Percentiles rank a stretch among this genome's conserved stretches.
phyloP scores from a whole-genome alignment of 2,113 vertebrate genomes.

The Triplophysa dalaica region DNA sequence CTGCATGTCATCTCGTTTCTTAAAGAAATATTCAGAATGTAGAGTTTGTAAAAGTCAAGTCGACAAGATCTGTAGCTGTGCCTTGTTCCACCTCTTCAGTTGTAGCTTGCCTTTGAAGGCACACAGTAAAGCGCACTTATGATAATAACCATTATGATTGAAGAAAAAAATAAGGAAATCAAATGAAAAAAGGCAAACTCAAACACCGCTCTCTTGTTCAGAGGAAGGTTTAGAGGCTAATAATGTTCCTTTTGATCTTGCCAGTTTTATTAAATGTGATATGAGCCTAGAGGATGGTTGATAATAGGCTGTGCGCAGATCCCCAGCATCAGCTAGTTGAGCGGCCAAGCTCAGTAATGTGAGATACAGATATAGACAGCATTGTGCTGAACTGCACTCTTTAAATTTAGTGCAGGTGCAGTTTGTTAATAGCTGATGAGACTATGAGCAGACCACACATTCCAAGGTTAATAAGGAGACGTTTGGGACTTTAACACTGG shows the following conservation, averaged over 20 bases:
- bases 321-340: slow-evolving; percentile 71
- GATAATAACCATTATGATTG: not conserved
- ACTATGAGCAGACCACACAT: slow-evolving; percentile 37
- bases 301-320: slow-evolving; percentile 62
- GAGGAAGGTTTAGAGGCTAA: not conserved
- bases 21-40: not conserved
- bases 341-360: slow-evolving; percentile 66
- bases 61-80: no score
- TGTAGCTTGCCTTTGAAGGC: not conserved
- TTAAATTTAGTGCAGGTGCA: slow-evolving; percentile 42
- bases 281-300: slow-evolving; percentile 46
- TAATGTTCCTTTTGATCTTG: slow-evolving; percentile 1
- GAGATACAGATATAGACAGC: slow-evolving; percentile 65
- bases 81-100: not conserved
- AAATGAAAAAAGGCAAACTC: not conserved
- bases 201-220: not conserved
- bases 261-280: slow-evolving; percentile 61
- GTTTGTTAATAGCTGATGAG: slow-evolving; percentile 22
- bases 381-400: slow-evolving; percentile 61
- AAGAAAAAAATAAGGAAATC: not conserved
- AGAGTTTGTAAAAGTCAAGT: not conserved
- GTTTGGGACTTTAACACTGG: slow-evolving; percentile 17
- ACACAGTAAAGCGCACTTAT: not conserved
- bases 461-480: slow-evolving; percentile 18
- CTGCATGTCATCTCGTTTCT: not conserved